Percentiles rank a stretch among this genome's conserved stretches.
phyloP scores from a whole-genome alignment of 2,888 invertebrate genomes.

The Lottia gigantea region DNA sequence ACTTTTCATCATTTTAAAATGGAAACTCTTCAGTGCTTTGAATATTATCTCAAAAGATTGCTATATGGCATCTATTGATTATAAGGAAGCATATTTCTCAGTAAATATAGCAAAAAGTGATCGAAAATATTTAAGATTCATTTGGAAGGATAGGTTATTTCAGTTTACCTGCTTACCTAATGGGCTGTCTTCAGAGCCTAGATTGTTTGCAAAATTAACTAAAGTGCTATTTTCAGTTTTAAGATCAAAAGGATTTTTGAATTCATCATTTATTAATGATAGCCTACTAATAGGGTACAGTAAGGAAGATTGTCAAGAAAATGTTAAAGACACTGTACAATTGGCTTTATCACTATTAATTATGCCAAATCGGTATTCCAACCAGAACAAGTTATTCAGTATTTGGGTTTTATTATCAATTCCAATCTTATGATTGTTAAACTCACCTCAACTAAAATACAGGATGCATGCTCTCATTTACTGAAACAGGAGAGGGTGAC shows the following conservation, averaged over 20 bases:
- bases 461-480: too few relatives aligned
- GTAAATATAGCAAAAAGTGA: conserved; percentile 6
- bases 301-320: too few relatives aligned
- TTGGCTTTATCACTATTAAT: conserved; percentile 10
- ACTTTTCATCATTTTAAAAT: conserved; percentile 33
- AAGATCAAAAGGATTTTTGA: too few relatives aligned
- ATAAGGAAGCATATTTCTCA: conserved; percentile 20
- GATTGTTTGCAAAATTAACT: not conserved
- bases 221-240: not conserved
- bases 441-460: conserved; percentile 17
- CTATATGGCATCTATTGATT: conserved; percentile 18
- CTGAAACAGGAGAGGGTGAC: too few relatives aligned
- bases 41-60: conserved; percentile 15
- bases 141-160: not conserved
- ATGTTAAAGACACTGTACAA: too few relatives aligned
- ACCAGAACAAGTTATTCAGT: conserved; percentile 15
- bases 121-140: conserved; percentile 8
- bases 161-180: conserved; percentile 17
- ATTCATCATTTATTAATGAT: too few relatives aligned
- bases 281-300: too few relatives aligned
- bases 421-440: conserved; percentile 26
- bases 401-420: conserved; percentile 13
- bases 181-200: conserved; percentile 12
- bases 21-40: conserved; percentile 29
- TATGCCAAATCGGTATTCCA: not conserved